phyloP scores from a whole-genome alignment of 2,888 invertebrate genomes.

The Epistrophella euchroma region DNA sequence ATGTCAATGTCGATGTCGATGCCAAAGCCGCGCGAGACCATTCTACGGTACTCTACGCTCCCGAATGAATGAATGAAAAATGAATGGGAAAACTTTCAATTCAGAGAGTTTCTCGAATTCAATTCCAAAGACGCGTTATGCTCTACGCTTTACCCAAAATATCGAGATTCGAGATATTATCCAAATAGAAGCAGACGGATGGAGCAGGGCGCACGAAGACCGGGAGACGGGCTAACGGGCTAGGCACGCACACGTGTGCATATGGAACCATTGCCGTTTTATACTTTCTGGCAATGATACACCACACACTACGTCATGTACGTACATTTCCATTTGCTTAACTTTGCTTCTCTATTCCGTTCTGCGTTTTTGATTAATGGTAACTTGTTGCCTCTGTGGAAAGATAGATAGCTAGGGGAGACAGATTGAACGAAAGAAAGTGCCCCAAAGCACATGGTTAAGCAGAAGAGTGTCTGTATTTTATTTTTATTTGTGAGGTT shows the following conservation, averaged over 20 bases:
- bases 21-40: constrained; percentile 24
- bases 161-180: constrained; percentile 51
- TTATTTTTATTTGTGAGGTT: constrained; percentile 16
- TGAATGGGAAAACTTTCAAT: constrained; percentile 57
- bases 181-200: constrained; percentile 10
- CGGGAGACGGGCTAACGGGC: constrained; percentile 6
- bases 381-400: constrained; percentile 73
- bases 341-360: constrained; percentile 58
- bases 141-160: constrained; percentile 63
- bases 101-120: constrained; percentile 51
- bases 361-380: constrained; percentile 74
- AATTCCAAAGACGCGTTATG: constrained; percentile 49
- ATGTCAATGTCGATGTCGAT: neutral
- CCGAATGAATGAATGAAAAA: constrained; percentile 60
- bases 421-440: constrained; percentile 41
- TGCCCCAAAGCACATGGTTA: constrained; percentile 47
- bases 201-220: neutral
- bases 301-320: constrained; percentile 39
- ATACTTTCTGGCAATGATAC: constrained; percentile 46
- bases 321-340: constrained; percentile 61
- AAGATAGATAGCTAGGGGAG: constrained; percentile 37
- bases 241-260: constrained; percentile 62
- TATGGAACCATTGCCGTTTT: constrained; percentile 47
- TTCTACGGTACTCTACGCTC: constrained; percentile 63
- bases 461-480: constrained; percentile 27